Evolutionary conservation across 1,140 invertebrate species (phyloP), one percentile per base, ranked within the genome.

Genomic region (Reticulitermes speratus): DNA sequence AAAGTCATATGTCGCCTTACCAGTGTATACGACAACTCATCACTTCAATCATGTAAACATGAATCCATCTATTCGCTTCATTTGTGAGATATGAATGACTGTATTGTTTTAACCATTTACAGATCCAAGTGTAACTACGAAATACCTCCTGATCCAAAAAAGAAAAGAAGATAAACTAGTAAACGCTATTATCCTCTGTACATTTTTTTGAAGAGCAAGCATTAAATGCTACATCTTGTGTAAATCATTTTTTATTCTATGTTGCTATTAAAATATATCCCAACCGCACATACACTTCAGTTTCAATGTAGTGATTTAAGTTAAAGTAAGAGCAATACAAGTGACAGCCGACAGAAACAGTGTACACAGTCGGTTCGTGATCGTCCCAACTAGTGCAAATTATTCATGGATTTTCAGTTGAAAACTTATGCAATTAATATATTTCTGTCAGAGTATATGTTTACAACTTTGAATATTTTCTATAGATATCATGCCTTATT

Each of bases 151-250:
- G 23, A 30, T 75, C 48, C 84, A 32, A 25, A 52, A 25, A 44
- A 38, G 16, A 84, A 45, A 84, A 16, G 19, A 32, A 44, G 32
- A 55, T 32, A 84, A 52, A 55, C 84, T 48, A 44, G 44, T 84
- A 84, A 32, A 65, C 30, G 55, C 9, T 48, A 30, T 55, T 84
- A 16, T 84, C 84, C 48, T 84, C 84, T 84, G 84, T 84, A 84
- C 8, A 38, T 82, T 86, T 69, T 87, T 88, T 87, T 87, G 85
- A 87, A 87, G 86, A 52, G 87, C 86, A 84, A 88, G 87, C 87
- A 88, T 88, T 88, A 88, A 88, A 88, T 88, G 87, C 87, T 88
- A 86, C 85, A 88, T 87, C 87, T 88, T 88, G 86, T 88, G 87
- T 88, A 88, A 44, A 87, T 65, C 48, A 55, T 84, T 84, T 84